Evolutionary conservation across 2,113 vertebrate genomes (phyloP).

Genomic region (Mastomys natalensis): DNA sequence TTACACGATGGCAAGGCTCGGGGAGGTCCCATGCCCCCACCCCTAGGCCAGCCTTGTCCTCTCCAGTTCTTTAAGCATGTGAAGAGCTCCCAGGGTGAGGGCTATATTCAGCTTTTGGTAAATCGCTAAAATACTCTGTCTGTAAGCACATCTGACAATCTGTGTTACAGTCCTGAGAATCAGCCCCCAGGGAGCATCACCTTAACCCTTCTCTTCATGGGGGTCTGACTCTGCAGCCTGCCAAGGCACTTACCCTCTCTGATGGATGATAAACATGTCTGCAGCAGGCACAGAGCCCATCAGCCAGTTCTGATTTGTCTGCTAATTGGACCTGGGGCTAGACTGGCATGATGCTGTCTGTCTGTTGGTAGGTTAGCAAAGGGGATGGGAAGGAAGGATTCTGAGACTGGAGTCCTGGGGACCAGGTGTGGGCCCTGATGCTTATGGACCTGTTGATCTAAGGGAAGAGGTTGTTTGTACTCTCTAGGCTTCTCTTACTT

Average conservation of each 20-base stretch:
- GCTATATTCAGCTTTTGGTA: background rate
- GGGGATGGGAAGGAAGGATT: background rate
- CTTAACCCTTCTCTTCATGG: slow-evolving; percentile 43
- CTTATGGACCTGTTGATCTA: background rate
- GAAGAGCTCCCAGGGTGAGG: background rate
- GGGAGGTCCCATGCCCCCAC: background rate
- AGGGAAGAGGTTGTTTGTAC: background rate
- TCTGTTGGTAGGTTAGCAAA: background rate
- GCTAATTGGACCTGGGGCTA: slow-evolving; percentile 62
- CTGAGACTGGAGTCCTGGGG: background rate
- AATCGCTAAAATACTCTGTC: slow-evolving; percentile 25
- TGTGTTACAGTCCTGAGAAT: background rate
- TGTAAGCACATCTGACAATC: background rate
- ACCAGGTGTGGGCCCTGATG: background rate
- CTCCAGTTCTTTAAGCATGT: background rate
- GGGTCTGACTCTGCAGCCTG: slow-evolving; percentile 59
- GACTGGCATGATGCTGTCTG: slow-evolving; percentile 19
- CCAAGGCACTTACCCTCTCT: background rate
- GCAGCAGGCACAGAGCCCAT: background rate
- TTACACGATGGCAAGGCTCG: background rate
- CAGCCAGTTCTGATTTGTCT: slow-evolving; percentile 73
- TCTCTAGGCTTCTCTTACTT: background rate
- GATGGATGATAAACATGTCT: slow-evolving; percentile 59
- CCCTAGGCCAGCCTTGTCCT: background rate
- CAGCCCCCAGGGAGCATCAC: background rate